Evolutionary conservation across 2,797 vertebrate species (phyloP).

Genomic region (Masticophis lateralis): DNA sequence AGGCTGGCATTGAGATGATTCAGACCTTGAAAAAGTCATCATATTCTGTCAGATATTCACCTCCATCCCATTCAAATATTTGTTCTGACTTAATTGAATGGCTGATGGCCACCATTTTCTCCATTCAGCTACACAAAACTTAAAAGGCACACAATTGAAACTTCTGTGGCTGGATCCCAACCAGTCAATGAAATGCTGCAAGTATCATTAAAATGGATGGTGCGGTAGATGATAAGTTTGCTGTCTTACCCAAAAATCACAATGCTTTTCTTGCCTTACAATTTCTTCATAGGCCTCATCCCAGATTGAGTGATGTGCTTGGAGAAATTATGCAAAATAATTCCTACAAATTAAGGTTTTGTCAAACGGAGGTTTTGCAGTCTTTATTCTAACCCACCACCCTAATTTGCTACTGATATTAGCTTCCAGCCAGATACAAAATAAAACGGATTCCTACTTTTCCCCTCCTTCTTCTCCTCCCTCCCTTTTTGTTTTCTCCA

Average conservation of each 20-base stretch:
- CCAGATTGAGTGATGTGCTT: constrained; percentile 42
- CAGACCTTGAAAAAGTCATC: neutral
- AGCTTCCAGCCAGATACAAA: constrained; percentile 65
- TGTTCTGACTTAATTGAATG: neutral
- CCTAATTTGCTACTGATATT: constrained; percentile 50
- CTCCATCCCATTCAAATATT: neutral
- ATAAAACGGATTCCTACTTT: constrained; percentile 63
- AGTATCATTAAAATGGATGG: neutral
- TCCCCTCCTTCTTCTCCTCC: constrained; percentile 46
- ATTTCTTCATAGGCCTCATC: constrained; percentile 24
- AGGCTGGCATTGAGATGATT: neutral
- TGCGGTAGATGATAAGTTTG: neutral
- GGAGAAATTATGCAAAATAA: constrained; percentile 68
- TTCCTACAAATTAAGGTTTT: constrained; percentile 67
- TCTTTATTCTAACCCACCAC: neutral
- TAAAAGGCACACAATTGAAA: neutral
- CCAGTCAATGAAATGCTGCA: neutral
- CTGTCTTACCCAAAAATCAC: constrained; percentile 26
- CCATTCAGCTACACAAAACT: neutral
- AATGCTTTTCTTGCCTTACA: neutral
- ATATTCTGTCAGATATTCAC: neutral
- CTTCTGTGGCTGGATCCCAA: neutral
- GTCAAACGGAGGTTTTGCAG: constrained; percentile 59
- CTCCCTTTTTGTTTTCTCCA: constrained; percentile 45
- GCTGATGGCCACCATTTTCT: neutral